Conservation (phyloP, 2,888 invertebrate species). For the Phytoseiulus persimilis region DNA sequence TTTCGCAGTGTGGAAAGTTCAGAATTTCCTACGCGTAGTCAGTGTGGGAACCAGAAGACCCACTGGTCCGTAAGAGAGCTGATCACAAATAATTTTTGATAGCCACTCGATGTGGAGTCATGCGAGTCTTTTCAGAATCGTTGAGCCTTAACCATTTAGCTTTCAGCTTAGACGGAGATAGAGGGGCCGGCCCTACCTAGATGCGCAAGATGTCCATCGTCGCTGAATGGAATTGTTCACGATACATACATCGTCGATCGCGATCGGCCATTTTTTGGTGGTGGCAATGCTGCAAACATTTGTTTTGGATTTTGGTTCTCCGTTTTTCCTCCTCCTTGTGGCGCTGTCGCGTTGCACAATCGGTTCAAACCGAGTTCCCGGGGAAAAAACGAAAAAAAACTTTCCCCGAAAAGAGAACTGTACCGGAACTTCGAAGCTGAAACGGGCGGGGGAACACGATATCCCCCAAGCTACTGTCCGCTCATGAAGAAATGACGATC, state of each 20-base stretch:
- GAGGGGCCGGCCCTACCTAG: too few relatives aligned
- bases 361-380: background rate
- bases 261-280: background rate
- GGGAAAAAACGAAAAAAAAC: background rate
- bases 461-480: background rate
- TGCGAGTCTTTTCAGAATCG: too few relatives aligned
- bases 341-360: background rate
- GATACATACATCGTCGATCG: background rate
- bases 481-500: background rate
- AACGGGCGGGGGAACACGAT: conserved; percentile 5
- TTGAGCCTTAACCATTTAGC: too few relatives aligned
- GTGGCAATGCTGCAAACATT: background rate
- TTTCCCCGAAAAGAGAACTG: background rate
- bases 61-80: too few relatives aligned
- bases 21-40: too few relatives aligned
- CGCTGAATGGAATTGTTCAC: background rate
- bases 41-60: too few relatives aligned
- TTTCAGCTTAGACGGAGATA: too few relatives aligned
- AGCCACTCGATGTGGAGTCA: too few relatives aligned
- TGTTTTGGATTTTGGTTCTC: background rate
- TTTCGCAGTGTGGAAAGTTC: too few relatives aligned
- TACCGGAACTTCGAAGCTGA: background rate
- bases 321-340: background rate
- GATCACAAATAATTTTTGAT: too few relatives aligned
- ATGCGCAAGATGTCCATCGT: background rate